Evolutionary conservation across 2,888 invertebrate species (phyloP).

Genomic region (Elmis aenea): DNA sequence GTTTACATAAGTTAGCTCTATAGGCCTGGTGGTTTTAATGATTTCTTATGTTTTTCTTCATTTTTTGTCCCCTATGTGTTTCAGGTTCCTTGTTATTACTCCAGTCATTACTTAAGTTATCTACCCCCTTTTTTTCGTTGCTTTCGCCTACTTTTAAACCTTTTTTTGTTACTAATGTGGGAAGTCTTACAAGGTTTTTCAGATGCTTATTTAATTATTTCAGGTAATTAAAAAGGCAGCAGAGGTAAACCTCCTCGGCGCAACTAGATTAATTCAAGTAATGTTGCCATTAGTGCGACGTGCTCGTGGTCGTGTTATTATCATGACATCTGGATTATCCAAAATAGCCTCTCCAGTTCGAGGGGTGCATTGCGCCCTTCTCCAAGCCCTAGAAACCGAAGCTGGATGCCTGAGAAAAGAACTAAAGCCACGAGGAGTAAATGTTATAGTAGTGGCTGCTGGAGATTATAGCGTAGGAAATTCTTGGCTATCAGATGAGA

Average conservation of each 20-base stretch:
- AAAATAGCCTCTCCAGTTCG: conserved; percentile 75
- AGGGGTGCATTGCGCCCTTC: conserved; percentile 73
- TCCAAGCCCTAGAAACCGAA: conserved; percentile 75
- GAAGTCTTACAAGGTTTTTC: too few relatives aligned
- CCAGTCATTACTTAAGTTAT: too few relatives aligned
- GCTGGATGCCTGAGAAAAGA: conserved; percentile 76
- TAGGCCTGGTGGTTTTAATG: too few relatives aligned
- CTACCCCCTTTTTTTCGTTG: too few relatives aligned
- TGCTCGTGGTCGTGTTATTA: conserved; percentile 73
- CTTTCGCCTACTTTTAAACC: too few relatives aligned
- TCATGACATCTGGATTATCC: conserved; percentile 75
- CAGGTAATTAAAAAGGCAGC: conserved; percentile 53
- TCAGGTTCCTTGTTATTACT: too few relatives aligned
- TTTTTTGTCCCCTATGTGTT: too few relatives aligned
- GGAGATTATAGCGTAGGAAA: conserved; percentile 80
- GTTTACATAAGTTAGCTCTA: too few relatives aligned
- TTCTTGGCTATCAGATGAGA: conserved; percentile 66
- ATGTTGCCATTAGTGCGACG: conserved; percentile 77
- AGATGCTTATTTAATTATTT: conserved; percentile 4
- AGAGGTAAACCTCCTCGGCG: conserved; percentile 73
- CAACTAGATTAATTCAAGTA: conserved; percentile 56
- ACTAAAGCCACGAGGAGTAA: conserved; percentile 72
- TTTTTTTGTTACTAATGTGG: too few relatives aligned
- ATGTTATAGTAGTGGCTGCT: conserved; percentile 78
- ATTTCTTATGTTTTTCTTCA: too few relatives aligned